Percentiles rank a stretch among this genome's conserved stretches.
phyloP scores from a whole-genome alignment of 2,797 vertebrate species.

The Sebastes kiyomatsui region DNA sequence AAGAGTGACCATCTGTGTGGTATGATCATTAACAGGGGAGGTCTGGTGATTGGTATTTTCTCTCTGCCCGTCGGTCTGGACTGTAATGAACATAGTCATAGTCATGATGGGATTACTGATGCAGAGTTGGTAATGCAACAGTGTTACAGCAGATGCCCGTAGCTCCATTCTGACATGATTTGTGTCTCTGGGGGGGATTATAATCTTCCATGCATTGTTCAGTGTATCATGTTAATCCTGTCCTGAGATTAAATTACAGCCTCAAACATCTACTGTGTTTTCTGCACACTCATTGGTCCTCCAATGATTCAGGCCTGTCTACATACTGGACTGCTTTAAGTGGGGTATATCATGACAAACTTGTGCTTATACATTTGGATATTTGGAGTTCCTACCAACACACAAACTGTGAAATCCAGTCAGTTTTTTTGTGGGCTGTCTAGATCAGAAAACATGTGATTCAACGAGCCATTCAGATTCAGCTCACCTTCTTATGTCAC shows the following conservation, averaged over 20 bases:
- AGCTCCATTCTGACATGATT: slow-evolving; percentile 19
- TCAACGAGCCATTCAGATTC: neutral
- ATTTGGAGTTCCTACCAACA: neutral
- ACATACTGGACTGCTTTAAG: neutral
- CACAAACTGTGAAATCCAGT: neutral
- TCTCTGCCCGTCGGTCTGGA: neutral
- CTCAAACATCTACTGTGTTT: neutral
- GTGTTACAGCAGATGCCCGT: neutral
- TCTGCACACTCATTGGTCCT: neutral
- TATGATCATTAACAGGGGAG: neutral
- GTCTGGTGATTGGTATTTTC: neutral
- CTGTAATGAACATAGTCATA: neutral
- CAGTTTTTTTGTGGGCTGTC: neutral
- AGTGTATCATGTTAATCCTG: slow-evolving; percentile 4
- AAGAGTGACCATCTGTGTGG: neutral
- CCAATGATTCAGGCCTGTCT: neutral
- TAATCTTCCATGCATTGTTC: neutral
- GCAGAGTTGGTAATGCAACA: slow-evolving; percentile 9
- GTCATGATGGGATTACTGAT: slow-evolving; percentile 24
- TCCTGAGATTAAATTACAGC: slow-evolving; percentile 4
- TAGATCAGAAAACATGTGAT: neutral
- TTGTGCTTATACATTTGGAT: neutral
- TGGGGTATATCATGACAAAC: neutral
- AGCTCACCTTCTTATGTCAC: neutral
- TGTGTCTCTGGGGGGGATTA: neutral